Conservation (phyloP, 2,888 invertebrate species). For the Brenthis hecate region DNA sequence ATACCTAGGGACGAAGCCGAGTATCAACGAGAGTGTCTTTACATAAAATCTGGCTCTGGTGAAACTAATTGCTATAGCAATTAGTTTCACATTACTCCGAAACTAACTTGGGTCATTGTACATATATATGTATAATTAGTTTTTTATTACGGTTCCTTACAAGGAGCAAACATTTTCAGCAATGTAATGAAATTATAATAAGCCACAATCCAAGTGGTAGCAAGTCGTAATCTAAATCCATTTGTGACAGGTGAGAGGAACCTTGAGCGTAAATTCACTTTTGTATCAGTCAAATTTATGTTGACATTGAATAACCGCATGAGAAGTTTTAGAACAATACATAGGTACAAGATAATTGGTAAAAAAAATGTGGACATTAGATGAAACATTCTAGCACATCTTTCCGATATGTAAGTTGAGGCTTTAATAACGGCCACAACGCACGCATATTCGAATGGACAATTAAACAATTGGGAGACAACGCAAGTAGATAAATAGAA, state of each 20-base stretch:
- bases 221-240: constrained; percentile 19
- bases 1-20: no score
- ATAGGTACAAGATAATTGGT: constrained; percentile 54
- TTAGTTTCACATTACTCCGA: no score
- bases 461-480: constrained; percentile 79
- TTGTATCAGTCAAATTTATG: constrained; percentile 26
- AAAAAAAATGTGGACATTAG: constrained; percentile 56
- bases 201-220: constrained; percentile 7
- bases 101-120: no score
- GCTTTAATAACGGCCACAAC: constrained; percentile 56
- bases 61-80: no score
- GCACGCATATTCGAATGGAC: constrained; percentile 63
- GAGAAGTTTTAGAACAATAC: constrained; percentile 32
- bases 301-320: constrained; percentile 30
- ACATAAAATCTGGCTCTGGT: no score
- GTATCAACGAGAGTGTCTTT: no score
- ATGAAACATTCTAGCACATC: constrained; percentile 25
- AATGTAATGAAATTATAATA: constrained; percentile 1
- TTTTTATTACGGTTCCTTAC: no score
- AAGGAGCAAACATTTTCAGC: no score
- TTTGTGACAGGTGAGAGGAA: constrained; percentile 29
- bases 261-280: constrained; percentile 34
- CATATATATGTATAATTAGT: no score
- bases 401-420: constrained; percentile 44
- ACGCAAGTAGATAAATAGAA: constrained; percentile 68